These are phyloP conservation scores for Parauchenoglanis punctatus DNA, from an alignment of 2,797 vertebrate genomes.

Conservation along the genomic window DNA sequence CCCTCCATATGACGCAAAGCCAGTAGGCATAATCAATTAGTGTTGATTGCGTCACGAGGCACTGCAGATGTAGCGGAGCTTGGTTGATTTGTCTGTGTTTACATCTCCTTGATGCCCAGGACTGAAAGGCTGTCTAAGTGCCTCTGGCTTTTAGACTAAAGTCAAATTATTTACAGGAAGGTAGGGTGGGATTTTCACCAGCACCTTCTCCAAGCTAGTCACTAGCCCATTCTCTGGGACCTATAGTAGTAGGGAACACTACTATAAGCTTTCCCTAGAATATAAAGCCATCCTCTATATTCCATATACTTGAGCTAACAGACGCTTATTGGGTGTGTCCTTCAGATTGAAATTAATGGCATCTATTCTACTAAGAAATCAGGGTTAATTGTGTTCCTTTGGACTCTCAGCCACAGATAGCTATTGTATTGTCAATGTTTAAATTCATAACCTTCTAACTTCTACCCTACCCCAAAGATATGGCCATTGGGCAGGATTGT, in stretches of 20 bases:
- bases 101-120: constrained; percentile 2
- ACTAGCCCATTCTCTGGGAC: not conserved
- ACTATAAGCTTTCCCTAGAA: not conserved
- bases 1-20: constrained; percentile 17
- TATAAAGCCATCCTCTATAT: not conserved
- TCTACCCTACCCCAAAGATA: not conserved
- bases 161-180: not conserved
- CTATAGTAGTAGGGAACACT: not conserved
- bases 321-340: not conserved
- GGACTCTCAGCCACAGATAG: not conserved
- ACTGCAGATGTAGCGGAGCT: constrained; percentile 20
- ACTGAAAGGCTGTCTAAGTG: not conserved
- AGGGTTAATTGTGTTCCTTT: not conserved
- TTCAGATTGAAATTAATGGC: not conserved
- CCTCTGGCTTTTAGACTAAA: constrained; percentile 1
- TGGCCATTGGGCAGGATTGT: not conserved
- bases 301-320: not conserved
- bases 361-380: not conserved
- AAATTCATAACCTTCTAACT: not conserved
- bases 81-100: constrained; percentile 23
- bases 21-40: constrained; percentile 30
- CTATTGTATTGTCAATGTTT: not conserved
- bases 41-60: constrained; percentile 31
- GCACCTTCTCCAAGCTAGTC: not conserved
- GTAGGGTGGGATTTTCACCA: constrained; percentile 16